Conservation (phyloP, 2,113 vertebrate species). For the Brachyistius frenatus region DNA sequence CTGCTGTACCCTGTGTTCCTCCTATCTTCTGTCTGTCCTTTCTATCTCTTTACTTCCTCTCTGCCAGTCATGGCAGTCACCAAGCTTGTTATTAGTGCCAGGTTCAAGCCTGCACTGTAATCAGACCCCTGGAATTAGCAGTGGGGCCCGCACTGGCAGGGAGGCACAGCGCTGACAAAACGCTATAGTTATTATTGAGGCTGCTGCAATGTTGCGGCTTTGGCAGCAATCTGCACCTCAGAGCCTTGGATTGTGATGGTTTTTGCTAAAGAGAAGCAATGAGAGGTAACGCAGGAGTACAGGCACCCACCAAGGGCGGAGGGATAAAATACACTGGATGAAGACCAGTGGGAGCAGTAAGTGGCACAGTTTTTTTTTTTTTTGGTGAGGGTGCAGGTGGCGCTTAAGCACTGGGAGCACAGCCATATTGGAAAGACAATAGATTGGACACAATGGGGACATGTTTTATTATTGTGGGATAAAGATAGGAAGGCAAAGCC, state of each 20-base stretch:
- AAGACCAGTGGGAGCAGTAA: constrained; percentile 45
- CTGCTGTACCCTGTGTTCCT: constrained; percentile 27
- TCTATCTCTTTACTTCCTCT: constrained; percentile 45
- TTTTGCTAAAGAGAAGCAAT: constrained; percentile 57
- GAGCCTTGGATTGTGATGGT: constrained; percentile 58
- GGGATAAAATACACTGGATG: constrained; percentile 53
- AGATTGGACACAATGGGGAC: constrained; percentile 54
- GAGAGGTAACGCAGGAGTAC: constrained; percentile 39
- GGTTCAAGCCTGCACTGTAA: constrained; percentile 55
- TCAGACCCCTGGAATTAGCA: constrained; percentile 74
- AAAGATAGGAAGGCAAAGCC: constrained; percentile 56
- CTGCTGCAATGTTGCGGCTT: constrained; percentile 56
- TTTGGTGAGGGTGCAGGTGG: constrained; percentile 56
- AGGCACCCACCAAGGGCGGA: constrained; percentile 43
- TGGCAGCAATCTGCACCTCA: constrained; percentile 56
- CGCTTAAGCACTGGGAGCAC: constrained; percentile 53
- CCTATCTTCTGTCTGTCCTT: constrained; percentile 41
- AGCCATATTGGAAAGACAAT: constrained; percentile 70
- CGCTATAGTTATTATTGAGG: constrained; percentile 63
- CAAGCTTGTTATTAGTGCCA: constrained; percentile 71
- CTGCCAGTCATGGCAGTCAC: constrained; percentile 58
- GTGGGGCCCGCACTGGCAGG: constrained; percentile 54
- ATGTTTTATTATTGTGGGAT: constrained; percentile 64
- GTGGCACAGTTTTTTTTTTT: constrained; percentile 49
- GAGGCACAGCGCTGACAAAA: constrained; percentile 60